Percentiles rank a stretch among this genome's conserved stretches.
These are phyloP conservation scores for Scomber scombrus DNA, from an alignment of 2,113 vertebrate species.

Conservation along the genomic window DNA sequence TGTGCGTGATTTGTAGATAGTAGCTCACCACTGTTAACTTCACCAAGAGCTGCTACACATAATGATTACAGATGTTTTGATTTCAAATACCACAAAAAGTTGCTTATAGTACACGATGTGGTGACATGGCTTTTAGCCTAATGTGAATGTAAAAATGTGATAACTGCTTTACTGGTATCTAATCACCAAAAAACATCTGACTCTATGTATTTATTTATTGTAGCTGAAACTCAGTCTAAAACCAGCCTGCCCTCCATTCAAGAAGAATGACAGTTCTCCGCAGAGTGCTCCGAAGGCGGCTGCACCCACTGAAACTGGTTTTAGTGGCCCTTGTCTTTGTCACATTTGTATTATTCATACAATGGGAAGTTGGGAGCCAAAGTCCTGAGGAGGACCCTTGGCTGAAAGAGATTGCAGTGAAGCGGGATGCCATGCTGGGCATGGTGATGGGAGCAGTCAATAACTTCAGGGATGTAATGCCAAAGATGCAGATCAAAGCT, in stretches of 20 bases:
- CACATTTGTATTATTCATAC: conserved; percentile 94
- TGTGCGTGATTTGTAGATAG: background rate
- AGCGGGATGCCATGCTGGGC: conserved; percentile 90
- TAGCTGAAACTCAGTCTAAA: conserved; percentile 62
- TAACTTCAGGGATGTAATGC: conserved; percentile 94
- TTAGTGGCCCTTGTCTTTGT: conserved; percentile 90
- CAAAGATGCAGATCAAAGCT: conserved; percentile 98
- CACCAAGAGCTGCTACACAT: background rate
- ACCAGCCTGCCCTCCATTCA: conserved; percentile 43
- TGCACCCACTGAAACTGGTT: conserved; percentile 90
- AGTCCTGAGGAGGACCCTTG: conserved; percentile 89
- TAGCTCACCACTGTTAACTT: background rate
- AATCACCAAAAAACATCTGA: conserved; percentile 17
- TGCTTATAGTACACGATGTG: background rate
- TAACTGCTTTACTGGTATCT: background rate
- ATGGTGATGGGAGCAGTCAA: conserved; percentile 95
- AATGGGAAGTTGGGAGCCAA: conserved; percentile 93
- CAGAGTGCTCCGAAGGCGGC: conserved; percentile 85
- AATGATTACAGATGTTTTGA: too few relatives aligned
- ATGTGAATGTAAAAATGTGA: too few relatives aligned
- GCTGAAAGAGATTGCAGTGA: conserved; percentile 87
- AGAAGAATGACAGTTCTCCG: conserved; percentile 89
- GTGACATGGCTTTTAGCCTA: background rate
- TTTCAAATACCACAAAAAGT: background rate
- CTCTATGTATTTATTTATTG: conserved; percentile 23